These are phyloP conservation scores for Actinernus sp. DNA, from an alignment of 92 coral and sea anemone species.

Conservation along the genomic window DNA sequence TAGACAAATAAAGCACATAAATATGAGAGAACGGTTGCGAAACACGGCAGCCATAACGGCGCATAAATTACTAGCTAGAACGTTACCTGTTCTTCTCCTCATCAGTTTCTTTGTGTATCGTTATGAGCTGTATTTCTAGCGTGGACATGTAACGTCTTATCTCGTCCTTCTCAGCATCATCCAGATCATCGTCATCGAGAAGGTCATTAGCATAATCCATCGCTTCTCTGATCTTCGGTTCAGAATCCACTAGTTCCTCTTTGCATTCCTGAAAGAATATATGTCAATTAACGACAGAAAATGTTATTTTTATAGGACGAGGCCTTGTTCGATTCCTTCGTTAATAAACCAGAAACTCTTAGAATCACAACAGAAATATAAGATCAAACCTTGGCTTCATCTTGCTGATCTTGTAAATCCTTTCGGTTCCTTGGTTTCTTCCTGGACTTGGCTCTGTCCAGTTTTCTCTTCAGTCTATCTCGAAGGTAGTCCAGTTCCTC, in stretches of 20 bases:
- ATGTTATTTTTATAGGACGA: no score
- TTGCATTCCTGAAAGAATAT: conserved; percentile 52
- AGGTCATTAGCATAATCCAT: conserved; percentile 33
- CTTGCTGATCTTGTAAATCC: conserved; percentile 7
- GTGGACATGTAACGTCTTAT: conserved; percentile 30
- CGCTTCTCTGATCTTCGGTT: conserved; percentile 38
- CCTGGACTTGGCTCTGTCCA: conserved; percentile 17
- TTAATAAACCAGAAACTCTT: no score
- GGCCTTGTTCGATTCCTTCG: no score
- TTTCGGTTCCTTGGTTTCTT: conserved; percentile 4
- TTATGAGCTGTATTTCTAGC: conserved; percentile 10
- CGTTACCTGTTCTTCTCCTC: conserved; percentile 8
- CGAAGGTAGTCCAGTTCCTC: conserved; percentile 10
- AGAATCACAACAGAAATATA: no score
- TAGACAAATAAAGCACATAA: no score
- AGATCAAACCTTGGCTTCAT: conserved; percentile 52
- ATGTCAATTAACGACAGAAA: no score
- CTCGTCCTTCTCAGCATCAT: conserved; percentile 60
- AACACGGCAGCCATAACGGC: no score
- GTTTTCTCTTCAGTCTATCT: conserved; percentile 18
- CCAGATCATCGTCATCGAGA: conserved; percentile 51
- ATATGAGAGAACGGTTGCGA: no score
- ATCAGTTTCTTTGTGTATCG: conserved; percentile 14
- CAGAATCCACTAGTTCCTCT: conserved; percentile 47
- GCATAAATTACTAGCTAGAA: no score